Conservation (phyloP, 2,888 invertebrate genomes). For the Venusia cambrica region DNA sequence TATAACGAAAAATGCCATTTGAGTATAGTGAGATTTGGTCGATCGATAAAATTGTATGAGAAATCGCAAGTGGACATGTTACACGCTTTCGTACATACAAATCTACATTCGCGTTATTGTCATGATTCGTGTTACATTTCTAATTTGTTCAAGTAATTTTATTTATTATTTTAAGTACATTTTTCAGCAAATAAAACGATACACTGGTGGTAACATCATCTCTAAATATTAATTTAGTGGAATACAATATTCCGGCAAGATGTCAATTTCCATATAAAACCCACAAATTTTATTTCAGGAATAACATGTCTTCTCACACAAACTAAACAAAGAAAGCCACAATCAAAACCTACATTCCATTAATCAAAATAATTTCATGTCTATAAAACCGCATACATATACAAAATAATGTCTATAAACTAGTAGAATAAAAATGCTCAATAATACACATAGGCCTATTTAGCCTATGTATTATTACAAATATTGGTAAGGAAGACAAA, state of each 20-base stretch:
- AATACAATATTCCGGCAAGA: not conserved
- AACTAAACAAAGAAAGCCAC: constrained; percentile 22
- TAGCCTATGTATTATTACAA: constrained; percentile 51
- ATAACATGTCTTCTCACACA: constrained; percentile 19
- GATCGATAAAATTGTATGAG: constrained; percentile 44
- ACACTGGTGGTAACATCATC: constrained; percentile 6
- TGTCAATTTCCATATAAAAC: constrained; percentile 1
- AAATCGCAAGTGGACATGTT: constrained; percentile 23
- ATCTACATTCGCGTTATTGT: not conserved
- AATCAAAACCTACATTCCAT: constrained; percentile 39
- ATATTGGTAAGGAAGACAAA: constrained; percentile 52
- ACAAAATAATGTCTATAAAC: constrained; percentile 40
- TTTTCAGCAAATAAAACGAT: not conserved
- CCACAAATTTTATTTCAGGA: not conserved
- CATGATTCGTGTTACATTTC: not conserved
- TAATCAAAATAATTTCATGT: constrained; percentile 35
- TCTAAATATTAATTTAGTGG: no score
- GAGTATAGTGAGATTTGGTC: constrained; percentile 67
- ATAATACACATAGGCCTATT: constrained; percentile 47
- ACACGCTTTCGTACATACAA: not conserved
- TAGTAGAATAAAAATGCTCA: constrained; percentile 50
- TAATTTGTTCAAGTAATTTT: not conserved
- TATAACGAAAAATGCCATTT: constrained; percentile 68
- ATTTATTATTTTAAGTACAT: not conserved
- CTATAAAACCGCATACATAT: constrained; percentile 36